These are phyloP conservation scores for Hypocryptadius cinnamomeus DNA, from an alignment of 2,113 vertebrate species.

Conservation along the genomic window DNA sequence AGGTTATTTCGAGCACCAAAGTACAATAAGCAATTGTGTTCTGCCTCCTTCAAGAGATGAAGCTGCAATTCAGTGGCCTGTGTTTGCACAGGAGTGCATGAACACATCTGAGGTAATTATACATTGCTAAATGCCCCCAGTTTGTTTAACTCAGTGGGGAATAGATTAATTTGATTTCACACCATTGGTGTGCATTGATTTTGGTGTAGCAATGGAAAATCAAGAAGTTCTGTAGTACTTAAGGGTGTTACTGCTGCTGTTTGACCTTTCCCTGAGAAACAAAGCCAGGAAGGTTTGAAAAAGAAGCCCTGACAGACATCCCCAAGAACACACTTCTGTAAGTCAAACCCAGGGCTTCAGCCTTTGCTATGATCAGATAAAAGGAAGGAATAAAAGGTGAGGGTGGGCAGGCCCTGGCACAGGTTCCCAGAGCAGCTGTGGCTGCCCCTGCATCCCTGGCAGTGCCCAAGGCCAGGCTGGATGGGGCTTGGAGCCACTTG, in stretches of 20 bases:
- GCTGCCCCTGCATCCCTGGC: neutral
- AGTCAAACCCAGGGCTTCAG: neutral
- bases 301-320: neutral
- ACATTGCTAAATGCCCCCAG: neutral
- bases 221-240: neutral
- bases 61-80: neutral
- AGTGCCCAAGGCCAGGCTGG: neutral
- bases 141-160: neutral
- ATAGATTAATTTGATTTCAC: neutral
- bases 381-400: neutral
- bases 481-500: rapidly evolving
- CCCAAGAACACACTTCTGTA: neutral
- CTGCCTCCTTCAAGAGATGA: neutral
- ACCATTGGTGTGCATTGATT: neutral
- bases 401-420: neutral
- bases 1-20: neutral
- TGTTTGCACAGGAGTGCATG: neutral
- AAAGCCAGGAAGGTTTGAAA: neutral
- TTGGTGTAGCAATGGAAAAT: neutral
- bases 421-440: neutral
- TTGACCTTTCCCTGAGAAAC: neutral
- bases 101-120: neutral
- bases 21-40: neutral
- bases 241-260: neutral
- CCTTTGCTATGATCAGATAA: neutral